Evolutionary conservation across 2,797 vertebrate species (phyloP), one percentile per base, ranked within the genome.

Genomic region (Takifugu ocellatus): DNA sequence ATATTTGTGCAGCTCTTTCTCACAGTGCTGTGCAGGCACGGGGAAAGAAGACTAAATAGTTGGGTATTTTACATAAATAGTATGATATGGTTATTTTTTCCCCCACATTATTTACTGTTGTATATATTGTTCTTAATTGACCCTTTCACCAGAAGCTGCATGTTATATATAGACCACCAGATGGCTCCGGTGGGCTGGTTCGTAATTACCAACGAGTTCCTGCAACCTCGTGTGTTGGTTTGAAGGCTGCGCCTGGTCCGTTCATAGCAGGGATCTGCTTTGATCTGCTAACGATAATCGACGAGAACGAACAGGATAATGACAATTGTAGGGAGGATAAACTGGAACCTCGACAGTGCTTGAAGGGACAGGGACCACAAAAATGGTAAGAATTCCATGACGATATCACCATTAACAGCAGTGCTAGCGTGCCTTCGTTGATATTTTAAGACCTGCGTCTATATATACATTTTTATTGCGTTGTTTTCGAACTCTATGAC

Each of bases 171-270:
- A 16, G 48, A 54, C n/a, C 84, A 67, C 69, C 75, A 83, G 83
- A 76, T 49, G 82, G 85, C 85, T 82, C 75, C 50, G n/a, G 3
- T 25, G n/a, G 50, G 76, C 75, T 54, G 67, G 63, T 1, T 1
- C 42, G 49, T 77, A 77, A 81, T 83, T 71, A 81, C 69, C 66
- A 27, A 26, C 45, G 58, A 65, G 45, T 17, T 59, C 61, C 61
- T 55, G 57, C 74, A 56, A 67, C 15, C 26, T 50, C 72, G 78
- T 87, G 60, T n/a, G 66, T 26, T n/a, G 70, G 49, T 61, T 56
- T 63, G 63, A 75, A 82, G 77, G 68, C 79, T 78, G 66, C 36
- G 42, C 45, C 45, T 11, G 50, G 16, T 8, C 29, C 59, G 15
- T 21, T 21, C 21, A 21, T 21, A 21, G 51, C 42, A 33, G 33